Evolutionary conservation across 2,888 invertebrate genomes (phyloP).

Genomic region (Calliphora vomitoria): DNA sequence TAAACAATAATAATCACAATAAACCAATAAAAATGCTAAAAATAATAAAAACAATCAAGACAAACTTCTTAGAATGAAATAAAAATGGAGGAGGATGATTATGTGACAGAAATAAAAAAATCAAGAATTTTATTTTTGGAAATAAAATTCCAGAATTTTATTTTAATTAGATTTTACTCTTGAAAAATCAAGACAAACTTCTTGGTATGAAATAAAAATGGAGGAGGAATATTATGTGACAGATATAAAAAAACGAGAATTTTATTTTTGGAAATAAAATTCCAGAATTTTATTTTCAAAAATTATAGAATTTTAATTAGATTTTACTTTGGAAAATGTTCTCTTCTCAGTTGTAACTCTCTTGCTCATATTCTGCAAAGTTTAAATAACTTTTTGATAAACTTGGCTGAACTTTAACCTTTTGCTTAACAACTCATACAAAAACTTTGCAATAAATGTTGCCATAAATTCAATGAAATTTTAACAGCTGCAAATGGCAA

Average conservation of each 20-base stretch:
- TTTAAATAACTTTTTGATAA: no score
- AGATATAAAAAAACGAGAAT: conserved; percentile 35
- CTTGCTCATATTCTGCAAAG: no score
- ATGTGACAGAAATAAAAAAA: no score
- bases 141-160: background rate
- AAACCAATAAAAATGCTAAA: conserved; percentile 41
- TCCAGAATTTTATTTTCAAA: background rate
- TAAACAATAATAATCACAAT: conserved; percentile 53
- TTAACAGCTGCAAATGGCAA: conserved; percentile 6
- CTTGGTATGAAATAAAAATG: conserved; percentile 7
- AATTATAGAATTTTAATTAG: background rate
- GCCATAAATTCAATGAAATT: conserved; percentile 14
- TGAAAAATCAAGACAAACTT: conserved; percentile 17
- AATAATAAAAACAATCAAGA: conserved; percentile 1
- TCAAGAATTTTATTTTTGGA: no score
- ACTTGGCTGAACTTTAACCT: background rate
- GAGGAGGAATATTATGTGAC: conserved; percentile 51
- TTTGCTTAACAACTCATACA: background rate
- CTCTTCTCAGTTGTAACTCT: background rate
- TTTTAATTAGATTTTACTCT: no score
- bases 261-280: background rate
- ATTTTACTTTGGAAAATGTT: background rate
- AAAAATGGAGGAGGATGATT: background rate
- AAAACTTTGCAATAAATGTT: background rate
- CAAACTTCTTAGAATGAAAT: background rate